phyloP scores from a whole-genome alignment of 2,113 vertebrate genomes.

The Rhegmatorhina hoffmannsi region DNA sequence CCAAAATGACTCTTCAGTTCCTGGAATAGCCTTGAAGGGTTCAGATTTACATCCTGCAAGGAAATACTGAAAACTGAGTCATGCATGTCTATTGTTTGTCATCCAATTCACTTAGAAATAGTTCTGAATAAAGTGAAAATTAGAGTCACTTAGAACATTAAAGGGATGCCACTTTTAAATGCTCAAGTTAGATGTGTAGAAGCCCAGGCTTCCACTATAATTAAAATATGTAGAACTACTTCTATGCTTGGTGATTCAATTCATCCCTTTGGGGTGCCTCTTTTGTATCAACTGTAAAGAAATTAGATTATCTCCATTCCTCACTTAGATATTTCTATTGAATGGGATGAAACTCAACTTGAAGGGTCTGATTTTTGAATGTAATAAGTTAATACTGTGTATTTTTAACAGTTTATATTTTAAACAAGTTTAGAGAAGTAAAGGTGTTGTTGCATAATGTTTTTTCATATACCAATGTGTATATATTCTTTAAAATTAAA shows the following conservation, averaged over 20 bases:
- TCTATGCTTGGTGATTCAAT: background rate
- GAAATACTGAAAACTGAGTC: background rate
- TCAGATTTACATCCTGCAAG: background rate
- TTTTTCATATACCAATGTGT: background rate
- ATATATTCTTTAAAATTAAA: background rate
- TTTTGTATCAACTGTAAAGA: background rate
- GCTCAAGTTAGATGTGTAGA: background rate
- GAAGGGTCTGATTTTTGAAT: background rate
- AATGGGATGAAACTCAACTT: background rate
- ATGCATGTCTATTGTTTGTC: background rate
- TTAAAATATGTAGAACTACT: background rate
- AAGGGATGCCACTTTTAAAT: background rate
- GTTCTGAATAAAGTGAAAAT: background rate
- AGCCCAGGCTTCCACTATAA: background rate
- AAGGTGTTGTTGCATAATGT: background rate
- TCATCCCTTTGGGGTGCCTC: background rate
- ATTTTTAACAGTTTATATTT: background rate
- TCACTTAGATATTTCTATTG: background rate
- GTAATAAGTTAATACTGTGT: background rate
- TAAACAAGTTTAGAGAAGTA: background rate
- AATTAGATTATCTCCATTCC: background rate
- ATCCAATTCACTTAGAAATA: background rate
- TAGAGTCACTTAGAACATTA: background rate
- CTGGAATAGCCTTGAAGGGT: background rate
- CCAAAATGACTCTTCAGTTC: background rate